Percentiles rank a stretch among this genome's conserved stretches.
These are phyloP conservation scores for Auanema sp. DNA, from an alignment of 2,888 invertebrate genomes.

Conservation along the genomic window DNA sequence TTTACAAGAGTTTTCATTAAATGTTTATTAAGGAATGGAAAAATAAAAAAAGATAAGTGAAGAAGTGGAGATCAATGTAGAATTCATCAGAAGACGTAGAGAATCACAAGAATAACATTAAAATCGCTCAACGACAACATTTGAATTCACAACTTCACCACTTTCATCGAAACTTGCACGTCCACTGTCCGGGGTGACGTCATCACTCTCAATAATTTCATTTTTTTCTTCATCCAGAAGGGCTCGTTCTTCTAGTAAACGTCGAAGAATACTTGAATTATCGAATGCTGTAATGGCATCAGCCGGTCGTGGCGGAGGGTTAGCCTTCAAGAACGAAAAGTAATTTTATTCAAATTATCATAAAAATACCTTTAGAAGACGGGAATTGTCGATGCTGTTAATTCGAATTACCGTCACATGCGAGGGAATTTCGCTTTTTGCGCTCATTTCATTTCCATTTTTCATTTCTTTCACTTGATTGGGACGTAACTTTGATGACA, in stretches of 20 bases:
- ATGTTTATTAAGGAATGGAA: too few species aligned
- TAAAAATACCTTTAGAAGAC: too few species aligned
- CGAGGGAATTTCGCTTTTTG: neutral
- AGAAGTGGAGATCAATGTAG: too few species aligned
- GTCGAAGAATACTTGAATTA: constrained; percentile 7
- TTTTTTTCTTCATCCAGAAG: neutral
- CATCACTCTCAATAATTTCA: neutral
- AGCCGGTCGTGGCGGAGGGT: too few species aligned
- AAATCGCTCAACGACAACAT: constrained; percentile 3
- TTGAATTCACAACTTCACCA: neutral
- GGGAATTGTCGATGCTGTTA: neutral
- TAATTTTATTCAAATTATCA: too few species aligned
- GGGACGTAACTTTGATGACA: constrained; percentile 1
- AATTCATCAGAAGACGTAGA: too few species aligned
- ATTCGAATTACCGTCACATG: constrained; percentile 2
- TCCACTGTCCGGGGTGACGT: constrained; percentile 9
- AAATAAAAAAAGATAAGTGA: too few species aligned
- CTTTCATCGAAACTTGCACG: constrained; percentile 9
- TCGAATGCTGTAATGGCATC: neutral
- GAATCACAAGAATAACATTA: neutral
- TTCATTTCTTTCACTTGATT: neutral
- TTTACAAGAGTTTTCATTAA: too few species aligned
- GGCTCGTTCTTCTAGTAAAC: neutral
- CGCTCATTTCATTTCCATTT: neutral
- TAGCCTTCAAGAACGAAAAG: too few species aligned